Evolutionary conservation across 2,113 vertebrate species (phyloP), one percentile per base, ranked within the genome.

Genomic region (Elanus axillaris): DNA sequence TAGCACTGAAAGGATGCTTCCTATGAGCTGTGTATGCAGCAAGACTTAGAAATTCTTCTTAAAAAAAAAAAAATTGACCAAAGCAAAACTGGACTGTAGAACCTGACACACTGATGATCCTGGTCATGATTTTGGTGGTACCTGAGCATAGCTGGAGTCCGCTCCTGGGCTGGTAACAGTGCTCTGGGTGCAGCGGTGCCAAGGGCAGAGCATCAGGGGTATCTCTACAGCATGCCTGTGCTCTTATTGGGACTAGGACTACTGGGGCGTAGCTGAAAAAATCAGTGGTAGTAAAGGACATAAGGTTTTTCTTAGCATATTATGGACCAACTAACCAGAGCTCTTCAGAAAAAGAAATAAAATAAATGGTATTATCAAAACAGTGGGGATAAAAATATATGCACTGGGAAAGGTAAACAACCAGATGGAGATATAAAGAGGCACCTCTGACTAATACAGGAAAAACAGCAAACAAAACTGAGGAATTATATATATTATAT

Each of bases 101-200:
- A 78, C 7, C 27, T 25, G 11, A 48, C 81, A n/a, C 9, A 16
- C 29, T 68, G 62, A 38, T 79, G 23, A 55, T 38, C 8, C 32
- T 56, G 19, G 42, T 66, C 45, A 32, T 82, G 58, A 52, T 56
- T 47, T 32, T 56, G 43, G 59, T 81, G 42, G 32, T 17, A 32
- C 12, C 52, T 22, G 69, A 81, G 45, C 45, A 43, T 0, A 3
- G 17, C 27, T 1, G 2, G 40, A 55, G 23, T 50, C 10, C 19
- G 60, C 21, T 47, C 42, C 38, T 23, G 52, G 22, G 36, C 58
- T 62, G 48, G 10, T 47, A 68, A 13, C 12, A 38, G 36, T 11
- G 18, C 45, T 40, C 25, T 29, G 64, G 0, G 1, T 58, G 50
- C 50, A 59, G 62, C 1, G 1, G 32, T 27, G 16, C 48, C 2